Conservation (phyloP, 2,888 invertebrate genomes). For the Parnassius glacialis region DNA sequence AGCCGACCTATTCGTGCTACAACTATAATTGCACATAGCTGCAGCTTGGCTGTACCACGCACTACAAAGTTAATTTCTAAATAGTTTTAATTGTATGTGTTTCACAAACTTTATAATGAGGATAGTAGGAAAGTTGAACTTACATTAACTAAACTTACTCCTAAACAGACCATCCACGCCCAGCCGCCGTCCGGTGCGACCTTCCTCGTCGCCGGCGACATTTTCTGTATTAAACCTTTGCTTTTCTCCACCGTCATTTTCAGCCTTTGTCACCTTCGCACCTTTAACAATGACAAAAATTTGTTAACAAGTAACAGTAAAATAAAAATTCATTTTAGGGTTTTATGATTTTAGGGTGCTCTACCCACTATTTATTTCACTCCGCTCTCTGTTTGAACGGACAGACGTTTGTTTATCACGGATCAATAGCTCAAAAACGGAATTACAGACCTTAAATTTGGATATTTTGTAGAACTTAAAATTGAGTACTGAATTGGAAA, state of each 20-base stretch:
- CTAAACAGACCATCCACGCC: slow-evolving; percentile 93
- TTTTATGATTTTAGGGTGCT: background rate
- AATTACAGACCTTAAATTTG: too few relatives aligned
- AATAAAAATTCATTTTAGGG: slow-evolving; percentile 7
- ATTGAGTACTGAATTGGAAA: too few relatives aligned
- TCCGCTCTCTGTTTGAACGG: too few relatives aligned
- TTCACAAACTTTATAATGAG: background rate
- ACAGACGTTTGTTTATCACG: too few relatives aligned
- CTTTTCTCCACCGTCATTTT: slow-evolving; percentile 76
- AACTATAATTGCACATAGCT: too few relatives aligned
- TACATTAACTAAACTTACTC: slow-evolving; percentile 91
- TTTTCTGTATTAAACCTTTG: slow-evolving; percentile 59
- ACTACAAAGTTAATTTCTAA: too few relatives aligned
- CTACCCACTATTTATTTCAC: background rate
- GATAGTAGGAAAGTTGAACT: slow-evolving; percentile 64
- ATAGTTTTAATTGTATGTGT: too few relatives aligned
- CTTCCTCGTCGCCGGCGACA: slow-evolving; percentile 79
- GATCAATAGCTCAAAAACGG: too few relatives aligned
- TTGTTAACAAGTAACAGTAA: background rate
- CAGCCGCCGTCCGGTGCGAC: slow-evolving; percentile 93
- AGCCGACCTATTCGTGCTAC: too few relatives aligned
- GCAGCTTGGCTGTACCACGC: too few relatives aligned
- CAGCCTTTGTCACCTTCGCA: slow-evolving; percentile 71
- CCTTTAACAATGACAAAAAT: slow-evolving; percentile 45
- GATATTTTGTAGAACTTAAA: too few relatives aligned